Evolutionary conservation across 2,797 vertebrate species (phyloP), one percentile per base, ranked within the genome.

Genomic region (Sebastes nivosus): DNA sequence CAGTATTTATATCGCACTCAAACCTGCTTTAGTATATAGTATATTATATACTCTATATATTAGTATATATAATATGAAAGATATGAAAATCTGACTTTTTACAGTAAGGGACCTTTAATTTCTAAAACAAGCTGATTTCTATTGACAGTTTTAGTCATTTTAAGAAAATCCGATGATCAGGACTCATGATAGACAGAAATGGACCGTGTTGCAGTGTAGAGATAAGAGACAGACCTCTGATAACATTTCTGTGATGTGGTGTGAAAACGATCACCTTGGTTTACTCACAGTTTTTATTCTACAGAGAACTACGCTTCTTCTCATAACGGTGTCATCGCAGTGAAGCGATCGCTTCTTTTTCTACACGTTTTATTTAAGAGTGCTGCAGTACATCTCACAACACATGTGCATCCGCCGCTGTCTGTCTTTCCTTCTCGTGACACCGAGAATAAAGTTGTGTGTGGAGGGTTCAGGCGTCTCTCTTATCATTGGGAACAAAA

Each of bases 371-470:
- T 38, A 50, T 52, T 34, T n/a, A 10, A 22, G 32, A 65, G 20
- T 12, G 5, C 46, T 6, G 13, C 1, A 4, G 13, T 25, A 5
- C n/a, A 10, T 78, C 32, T 76, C 25, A 34, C 12, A 64, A 36
- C 52, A 60, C 77, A 20, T 20, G 16, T 12, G 42, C 24, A 30
- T 13, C 38, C 1, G 2, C 16, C 46, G 52, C 79, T 9, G 57
- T 36, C 50, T 32, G 42, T 46, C 46, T 50, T 50, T 67, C 42
- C 46, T 60, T 64, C 64, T 71, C 14, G 11, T 71, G 54, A 67
- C 67, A 57, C 63, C 25, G 24, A 70, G 25, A 63, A 81, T 80
- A 54, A 61, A 77, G 72, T 75, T 75, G 65, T n/a, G 13, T 54
- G 12, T 32, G 14, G 59, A 63, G 65, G 72, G 73, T 82, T 66